Evolutionary conservation across 2,888 invertebrate genomes (phyloP), one percentile per base, ranked within the genome.

Genomic region (Drosophila gaucha): DNA sequence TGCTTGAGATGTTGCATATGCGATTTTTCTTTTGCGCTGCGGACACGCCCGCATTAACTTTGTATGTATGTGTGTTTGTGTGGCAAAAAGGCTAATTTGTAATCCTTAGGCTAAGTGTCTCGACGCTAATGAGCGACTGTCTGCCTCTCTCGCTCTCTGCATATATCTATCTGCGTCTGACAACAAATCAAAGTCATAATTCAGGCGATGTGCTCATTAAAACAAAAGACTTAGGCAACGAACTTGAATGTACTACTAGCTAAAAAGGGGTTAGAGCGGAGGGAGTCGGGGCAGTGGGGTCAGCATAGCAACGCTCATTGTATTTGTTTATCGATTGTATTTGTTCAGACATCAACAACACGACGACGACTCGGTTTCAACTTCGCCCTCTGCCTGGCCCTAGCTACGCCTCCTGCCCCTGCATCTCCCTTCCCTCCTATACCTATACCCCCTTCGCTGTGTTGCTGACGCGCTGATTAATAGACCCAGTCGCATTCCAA

Each of bases 221-320:
- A 89, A 88, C 89, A 82, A 87, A 87, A 89, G 89, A 87, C 88
- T 89, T 88, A 89, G 80, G 89, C 82, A 84, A 78, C 89, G 70
- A 87, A 87, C 87, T 80, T 72, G 35, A 18, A 24, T n/a, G 30
- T 24, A 35, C 54, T 30, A 24, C 6, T 33, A 18, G 10, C 10
- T 1, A 5, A 2, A 16, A 3, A 6, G 8, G 38, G 20, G 6
- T 10, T n/a, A n/a, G n/a, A 22, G 8, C 5, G 1, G 44, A 28
- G 1, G 28, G 10, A 5, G 26, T 28, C n/a, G 6, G 18, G 20
- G 16, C 10, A 10, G 9, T 16, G 30, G 20, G 14, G 33, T 14
- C 3, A 43, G 43, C 35, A n/a, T 39, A 43, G 50, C 59, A 46
- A 31, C 47, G 36, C 46, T 52, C 56, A 28, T 56, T 71, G 65